Evolutionary conservation across 2,888 invertebrate genomes (phyloP).

Genomic region (Eupithecia abbreviata): DNA sequence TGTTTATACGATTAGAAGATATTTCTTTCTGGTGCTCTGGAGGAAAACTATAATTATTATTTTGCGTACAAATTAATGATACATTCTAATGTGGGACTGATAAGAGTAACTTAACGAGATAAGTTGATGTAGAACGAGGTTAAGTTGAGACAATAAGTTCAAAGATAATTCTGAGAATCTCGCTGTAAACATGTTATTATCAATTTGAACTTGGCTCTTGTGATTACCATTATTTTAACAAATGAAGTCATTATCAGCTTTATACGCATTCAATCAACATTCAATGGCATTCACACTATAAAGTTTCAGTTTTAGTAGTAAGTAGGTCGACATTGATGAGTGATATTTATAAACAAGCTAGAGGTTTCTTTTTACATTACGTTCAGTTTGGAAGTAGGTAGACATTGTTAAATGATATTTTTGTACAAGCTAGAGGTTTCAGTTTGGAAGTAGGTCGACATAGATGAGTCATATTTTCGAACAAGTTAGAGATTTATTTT

Average conservation of each 20-base stretch:
- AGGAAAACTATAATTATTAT: not conserved
- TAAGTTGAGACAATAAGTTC: constrained; percentile 27
- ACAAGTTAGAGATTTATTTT: no score
- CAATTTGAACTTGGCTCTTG: constrained; percentile 23
- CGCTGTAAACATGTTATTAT: constrained; percentile 24
- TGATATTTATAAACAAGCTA: not conserved
- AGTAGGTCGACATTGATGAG: not conserved
- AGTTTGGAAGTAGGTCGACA: no score
- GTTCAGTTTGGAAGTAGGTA: no score
- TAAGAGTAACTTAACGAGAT: constrained; percentile 18
- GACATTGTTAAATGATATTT: no score
- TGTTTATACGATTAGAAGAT: no score
- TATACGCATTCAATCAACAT: not conserved
- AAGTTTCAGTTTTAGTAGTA: not conserved
- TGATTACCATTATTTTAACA: constrained; percentile 15
- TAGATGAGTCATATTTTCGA: no score
- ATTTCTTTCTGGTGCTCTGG: no score
- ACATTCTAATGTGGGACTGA: not conserved
- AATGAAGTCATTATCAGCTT: constrained; percentile 17
- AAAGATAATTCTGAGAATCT: constrained; percentile 33
- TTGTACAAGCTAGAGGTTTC: no score
- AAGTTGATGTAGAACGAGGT: constrained; percentile 31
- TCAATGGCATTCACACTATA: constrained; percentile 8
- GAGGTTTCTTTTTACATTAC: not conserved
- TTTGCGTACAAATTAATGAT: not conserved